phyloP scores from a whole-genome alignment of 2,888 invertebrate species.

The Suillia variegata region DNA sequence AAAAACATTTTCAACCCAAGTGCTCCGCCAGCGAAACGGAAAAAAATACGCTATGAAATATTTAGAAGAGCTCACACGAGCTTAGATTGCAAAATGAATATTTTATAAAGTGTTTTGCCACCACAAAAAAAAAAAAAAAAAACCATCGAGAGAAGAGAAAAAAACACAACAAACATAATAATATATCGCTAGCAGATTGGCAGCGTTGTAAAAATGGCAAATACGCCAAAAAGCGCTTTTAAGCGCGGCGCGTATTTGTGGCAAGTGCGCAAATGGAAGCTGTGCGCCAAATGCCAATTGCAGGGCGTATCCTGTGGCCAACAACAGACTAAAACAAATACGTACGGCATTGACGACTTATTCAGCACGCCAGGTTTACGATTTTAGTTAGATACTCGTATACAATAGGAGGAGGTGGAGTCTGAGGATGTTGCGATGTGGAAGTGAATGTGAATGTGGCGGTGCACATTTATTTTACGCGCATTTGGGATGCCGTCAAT shows the following conservation, averaged over 20 bases:
- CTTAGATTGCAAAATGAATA: conserved; percentile 63
- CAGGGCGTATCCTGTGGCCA: no score
- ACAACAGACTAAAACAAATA: no score
- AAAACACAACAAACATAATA: background rate
- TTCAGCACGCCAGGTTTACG: no score
- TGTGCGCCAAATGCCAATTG: background rate
- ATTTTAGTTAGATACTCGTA: no score
- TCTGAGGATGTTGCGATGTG: no score
- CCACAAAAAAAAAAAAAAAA: conserved; percentile 8
- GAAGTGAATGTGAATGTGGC: background rate
- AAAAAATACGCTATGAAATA: conserved; percentile 46
- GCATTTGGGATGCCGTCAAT: conserved; percentile 33
- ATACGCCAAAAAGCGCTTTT: background rate
- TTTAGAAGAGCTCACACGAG: conserved; percentile 61
- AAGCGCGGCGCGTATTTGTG: background rate
- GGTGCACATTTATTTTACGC: background rate
- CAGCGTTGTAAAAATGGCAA: background rate
- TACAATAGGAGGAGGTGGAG: no score
- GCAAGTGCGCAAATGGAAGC: background rate
- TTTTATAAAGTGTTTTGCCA: conserved; percentile 54
- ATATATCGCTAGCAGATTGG: background rate
- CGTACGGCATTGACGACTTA: no score
- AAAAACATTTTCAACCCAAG: conserved; percentile 6
- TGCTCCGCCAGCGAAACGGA: background rate
- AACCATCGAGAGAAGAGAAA: background rate